phyloP scores from a whole-genome alignment of 2,888 invertebrate species.

The Phortica okadai region DNA sequence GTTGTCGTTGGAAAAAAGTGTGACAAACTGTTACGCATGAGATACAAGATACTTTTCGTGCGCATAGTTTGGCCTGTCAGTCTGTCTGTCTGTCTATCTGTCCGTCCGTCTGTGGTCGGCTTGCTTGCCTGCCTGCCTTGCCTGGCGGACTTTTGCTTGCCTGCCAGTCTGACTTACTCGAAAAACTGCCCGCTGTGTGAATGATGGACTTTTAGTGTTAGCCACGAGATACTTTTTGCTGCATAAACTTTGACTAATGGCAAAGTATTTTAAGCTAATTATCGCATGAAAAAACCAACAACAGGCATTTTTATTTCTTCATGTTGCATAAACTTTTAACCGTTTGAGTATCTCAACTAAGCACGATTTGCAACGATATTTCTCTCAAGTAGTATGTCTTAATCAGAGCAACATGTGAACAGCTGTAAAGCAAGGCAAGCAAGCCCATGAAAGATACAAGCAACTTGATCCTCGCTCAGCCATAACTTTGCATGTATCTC shows the following conservation, averaged over 20 bases:
- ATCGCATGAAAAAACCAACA: conserved; percentile 24
- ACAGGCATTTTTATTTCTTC: neutral
- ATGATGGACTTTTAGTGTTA: conserved; percentile 65
- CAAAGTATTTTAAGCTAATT: conserved; percentile 61
- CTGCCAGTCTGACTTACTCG: neutral
- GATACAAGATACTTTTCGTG: conserved; percentile 65
- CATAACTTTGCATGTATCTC: no score
- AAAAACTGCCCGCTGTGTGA: conserved; percentile 70
- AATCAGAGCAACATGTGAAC: no score
- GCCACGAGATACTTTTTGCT: conserved; percentile 33
- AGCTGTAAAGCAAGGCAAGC: no score
- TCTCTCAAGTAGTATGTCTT: no score
- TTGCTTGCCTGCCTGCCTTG: neutral
- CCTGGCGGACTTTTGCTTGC: neutral
- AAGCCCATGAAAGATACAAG: no score
- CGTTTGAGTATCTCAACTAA: no score
- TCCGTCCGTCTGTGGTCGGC: neutral
- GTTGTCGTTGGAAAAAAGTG: conserved; percentile 51
- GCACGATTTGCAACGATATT: no score
- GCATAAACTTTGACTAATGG: conserved; percentile 61
- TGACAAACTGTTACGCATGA: conserved; percentile 71
- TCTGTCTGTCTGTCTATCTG: neutral
- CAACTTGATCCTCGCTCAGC: no score
- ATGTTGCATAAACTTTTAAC: no score
- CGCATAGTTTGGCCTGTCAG: conserved; percentile 51